Percentiles rank a stretch among this genome's conserved stretches.
These are phyloP conservation scores for Esperia sulphurella DNA, from an alignment of 2,888 invertebrate genomes.

Conservation along the genomic window DNA sequence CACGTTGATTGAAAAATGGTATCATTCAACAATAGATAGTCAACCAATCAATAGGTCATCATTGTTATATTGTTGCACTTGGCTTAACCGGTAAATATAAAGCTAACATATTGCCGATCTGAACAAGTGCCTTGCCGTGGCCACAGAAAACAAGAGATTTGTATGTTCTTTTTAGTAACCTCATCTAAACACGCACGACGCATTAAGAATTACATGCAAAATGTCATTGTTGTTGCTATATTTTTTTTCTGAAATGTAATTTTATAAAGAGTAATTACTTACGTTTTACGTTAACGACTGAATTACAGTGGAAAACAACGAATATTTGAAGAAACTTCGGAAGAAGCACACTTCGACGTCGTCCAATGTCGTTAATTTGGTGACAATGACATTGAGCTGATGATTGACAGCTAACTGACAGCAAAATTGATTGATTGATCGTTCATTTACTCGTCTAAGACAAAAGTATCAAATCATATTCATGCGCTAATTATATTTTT, in stretches of 20 bases:
- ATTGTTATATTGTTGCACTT: conserved; percentile 33
- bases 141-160: neutral
- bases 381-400: no score
- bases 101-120: conserved; percentile 45
- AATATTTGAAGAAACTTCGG: neutral
- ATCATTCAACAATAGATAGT: neutral
- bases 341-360: no score
- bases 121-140: conserved; percentile 53
- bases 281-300: neutral
- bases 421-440: no score
- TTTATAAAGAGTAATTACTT: neutral
- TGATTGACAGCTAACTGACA: no score
- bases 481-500: no score
- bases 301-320: neutral
- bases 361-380: no score
- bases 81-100: conserved; percentile 47
- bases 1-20: neutral
- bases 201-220: neutral
- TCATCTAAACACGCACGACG: neutral
- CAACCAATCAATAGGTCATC: neutral
- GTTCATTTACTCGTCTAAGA: no score
- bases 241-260: neutral
- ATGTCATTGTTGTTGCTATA: neutral
- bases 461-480: no score
- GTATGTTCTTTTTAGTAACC: neutral